These are phyloP conservation scores for Meganola albula DNA, from an alignment of 2,888 invertebrate genomes.

Conservation along the genomic window DNA sequence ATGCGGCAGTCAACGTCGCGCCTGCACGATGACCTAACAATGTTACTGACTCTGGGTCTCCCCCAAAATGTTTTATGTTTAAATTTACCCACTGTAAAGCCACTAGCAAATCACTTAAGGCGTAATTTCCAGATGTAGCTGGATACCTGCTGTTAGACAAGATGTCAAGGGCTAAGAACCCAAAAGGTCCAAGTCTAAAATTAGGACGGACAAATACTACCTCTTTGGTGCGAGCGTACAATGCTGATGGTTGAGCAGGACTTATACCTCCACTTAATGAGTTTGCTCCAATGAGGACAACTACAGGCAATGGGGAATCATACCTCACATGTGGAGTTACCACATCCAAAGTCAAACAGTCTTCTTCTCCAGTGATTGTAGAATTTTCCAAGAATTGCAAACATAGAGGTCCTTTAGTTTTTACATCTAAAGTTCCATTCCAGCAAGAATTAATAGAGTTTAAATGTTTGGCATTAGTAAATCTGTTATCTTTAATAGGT, in stretches of 20 bases:
- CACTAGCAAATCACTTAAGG: slow-evolving; percentile 86
- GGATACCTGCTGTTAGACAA: slow-evolving; percentile 84
- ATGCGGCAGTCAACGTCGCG: slow-evolving; percentile 87
- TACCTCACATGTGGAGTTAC: slow-evolving; percentile 89
- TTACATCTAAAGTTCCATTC: slow-evolving; percentile 84
- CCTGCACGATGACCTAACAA: slow-evolving; percentile 91
- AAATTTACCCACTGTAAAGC: slow-evolving; percentile 88
- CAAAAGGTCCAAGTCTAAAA: slow-evolving; percentile 87
- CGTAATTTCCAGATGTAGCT: slow-evolving; percentile 90
- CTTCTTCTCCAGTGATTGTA: slow-evolving; percentile 83
- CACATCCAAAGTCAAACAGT: slow-evolving; percentile 90
- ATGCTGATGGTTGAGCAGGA: slow-evolving; percentile 84
- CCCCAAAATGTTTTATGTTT: slow-evolving; percentile 91
- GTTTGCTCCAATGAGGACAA: slow-evolving; percentile 89
- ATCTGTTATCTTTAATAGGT: slow-evolving; percentile 82
- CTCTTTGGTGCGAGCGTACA: slow-evolving; percentile 86
- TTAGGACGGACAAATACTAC: slow-evolving; percentile 92
- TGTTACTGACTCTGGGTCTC: slow-evolving; percentile 86
- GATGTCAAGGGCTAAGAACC: slow-evolving; percentile 87
- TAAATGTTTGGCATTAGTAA: slow-evolving; percentile 82
- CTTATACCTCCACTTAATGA: slow-evolving; percentile 87
- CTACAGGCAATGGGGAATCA: slow-evolving; percentile 87
- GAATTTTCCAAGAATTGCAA: slow-evolving; percentile 83
- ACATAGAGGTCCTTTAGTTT: slow-evolving; percentile 82
- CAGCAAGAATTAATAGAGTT: slow-evolving; percentile 85